A percentile compares a stretch with the other conserved stretches of the same genome.
These are phyloP conservation scores for Apaloderma vittatum DNA, from an alignment of 2,113 vertebrate genomes.

Conservation along the genomic window DNA sequence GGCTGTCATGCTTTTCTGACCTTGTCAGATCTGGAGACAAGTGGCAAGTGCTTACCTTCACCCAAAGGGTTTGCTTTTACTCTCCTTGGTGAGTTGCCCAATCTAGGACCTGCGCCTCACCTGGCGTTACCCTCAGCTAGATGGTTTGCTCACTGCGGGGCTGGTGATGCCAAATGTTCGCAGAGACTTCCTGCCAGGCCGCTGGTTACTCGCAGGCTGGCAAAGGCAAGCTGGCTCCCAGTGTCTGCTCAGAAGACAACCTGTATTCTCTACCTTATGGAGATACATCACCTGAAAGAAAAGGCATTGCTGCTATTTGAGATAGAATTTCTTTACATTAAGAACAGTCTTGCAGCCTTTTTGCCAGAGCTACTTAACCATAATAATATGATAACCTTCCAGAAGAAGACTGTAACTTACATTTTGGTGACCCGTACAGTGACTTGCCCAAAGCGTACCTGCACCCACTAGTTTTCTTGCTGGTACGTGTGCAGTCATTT, in stretches of 20 bases:
- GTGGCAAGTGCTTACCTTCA: fast-evolving
- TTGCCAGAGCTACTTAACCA: neutral
- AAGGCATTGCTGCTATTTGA: neutral
- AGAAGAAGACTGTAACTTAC: neutral
- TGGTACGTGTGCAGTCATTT: neutral
- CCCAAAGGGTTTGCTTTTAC: neutral
- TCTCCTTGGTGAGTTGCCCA: neutral
- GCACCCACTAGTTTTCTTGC: neutral
- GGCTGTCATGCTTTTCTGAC: neutral
- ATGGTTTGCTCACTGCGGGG: neutral
- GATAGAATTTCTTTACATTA: neutral
- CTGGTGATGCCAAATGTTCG: neutral
- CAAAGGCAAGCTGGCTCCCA: neutral
- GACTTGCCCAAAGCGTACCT: neutral
- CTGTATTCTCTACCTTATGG: neutral
- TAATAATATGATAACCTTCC: neutral
- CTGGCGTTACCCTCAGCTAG: neutral
- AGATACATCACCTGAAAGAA: neutral
- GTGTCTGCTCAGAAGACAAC: neutral
- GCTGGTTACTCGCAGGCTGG: neutral
- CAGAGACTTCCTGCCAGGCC: neutral
- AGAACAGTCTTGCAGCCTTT: neutral
- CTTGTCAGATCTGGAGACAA: neutral
- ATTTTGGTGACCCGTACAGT: neutral
- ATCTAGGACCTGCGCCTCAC: neutral